Base-by-base conservation (phyloP, 1,140 invertebrate genomes). In the Sycobia sp. region DNA sequence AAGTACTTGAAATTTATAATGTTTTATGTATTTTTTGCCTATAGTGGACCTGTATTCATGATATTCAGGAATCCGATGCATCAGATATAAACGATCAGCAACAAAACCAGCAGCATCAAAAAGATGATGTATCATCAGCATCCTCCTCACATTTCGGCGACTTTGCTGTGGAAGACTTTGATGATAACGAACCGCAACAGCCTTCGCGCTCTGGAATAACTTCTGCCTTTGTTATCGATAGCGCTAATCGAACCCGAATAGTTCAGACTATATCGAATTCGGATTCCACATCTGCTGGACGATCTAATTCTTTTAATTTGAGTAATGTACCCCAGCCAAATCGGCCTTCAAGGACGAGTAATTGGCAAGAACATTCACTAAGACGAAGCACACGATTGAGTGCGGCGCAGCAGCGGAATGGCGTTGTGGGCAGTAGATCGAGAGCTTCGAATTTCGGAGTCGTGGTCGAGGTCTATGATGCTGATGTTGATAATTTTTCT, bases 11-110 rank as follows among this genome's bases (percentile, higher is more conserved):
- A n/a, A n/a, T n/a, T n/a, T n/a, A n/a, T 32, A 32, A n/a, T 68
- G 56, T 53, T 65, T 66, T 67, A 39, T 39, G 7, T 39, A 10
- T n/a, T n/a, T 39, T 20, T 20, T 39, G 0, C 47, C 78, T 80
- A 20, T 77, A 92, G 90, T 96, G 92, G 92, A 95, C 93, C 3
- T 95, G 93, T 76, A 87, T 97, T 22, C 95, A 97, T 79, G 94
- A 96, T 75, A 95, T 97, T 57, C 93, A 95, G 79, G 86, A 88
- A 38, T 73, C 81, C n/a, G 82, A 85, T 34, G 39, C 49, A 0
- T 67, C 75, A 0, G 41, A 3, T 25, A 20, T 5, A 8, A 25
- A 7, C 0, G 74, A 78, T 0, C 73, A 74, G 18, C 85, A 85
- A 67, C 18, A 43, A 10, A 18, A 67, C n/a, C 16, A 46, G 0